Evolutionary conservation across 1,140 invertebrate genomes (phyloP).

Genomic region (Drosophila micromelanica): DNA sequence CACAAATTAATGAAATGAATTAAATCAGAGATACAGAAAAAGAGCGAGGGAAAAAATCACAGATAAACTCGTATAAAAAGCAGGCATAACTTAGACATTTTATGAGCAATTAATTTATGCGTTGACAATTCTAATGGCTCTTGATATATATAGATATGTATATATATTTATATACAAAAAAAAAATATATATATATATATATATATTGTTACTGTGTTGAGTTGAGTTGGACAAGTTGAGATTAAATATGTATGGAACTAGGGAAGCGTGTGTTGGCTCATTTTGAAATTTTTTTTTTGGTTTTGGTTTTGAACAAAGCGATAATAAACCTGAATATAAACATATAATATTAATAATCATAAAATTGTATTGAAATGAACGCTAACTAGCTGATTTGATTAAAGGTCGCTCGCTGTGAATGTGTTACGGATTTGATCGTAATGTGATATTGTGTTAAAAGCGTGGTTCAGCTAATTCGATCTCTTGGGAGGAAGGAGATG

Average conservation of each 20-base stretch:
- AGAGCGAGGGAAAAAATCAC: slow-evolving; percentile 17
- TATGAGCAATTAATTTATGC: slow-evolving; percentile 84
- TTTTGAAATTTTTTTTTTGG: slow-evolving; percentile 6
- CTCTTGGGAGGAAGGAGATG: not conserved
- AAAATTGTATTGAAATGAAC: slow-evolving; percentile 78
- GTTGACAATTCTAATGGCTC: slow-evolving; percentile 84
- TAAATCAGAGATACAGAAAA: slow-evolving; percentile 10
- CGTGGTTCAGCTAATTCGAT: slow-evolving; percentile 30
- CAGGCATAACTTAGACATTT: slow-evolving; percentile 75
- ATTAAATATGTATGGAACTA: slow-evolving; percentile 39
- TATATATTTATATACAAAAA: no score
- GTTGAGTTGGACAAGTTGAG: slow-evolving; percentile 10
- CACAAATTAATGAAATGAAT: slow-evolving; percentile 52
- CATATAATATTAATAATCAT: slow-evolving; percentile 82
- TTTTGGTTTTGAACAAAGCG: slow-evolving; percentile 64
- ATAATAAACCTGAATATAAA: slow-evolving; percentile 75
- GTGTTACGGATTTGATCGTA: slow-evolving; percentile 51
- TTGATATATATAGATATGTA: slow-evolving; percentile 64
- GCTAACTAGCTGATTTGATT: slow-evolving; percentile 80
- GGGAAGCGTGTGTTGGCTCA: slow-evolving; percentile 50
- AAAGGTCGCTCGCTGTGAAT: slow-evolving; percentile 53
- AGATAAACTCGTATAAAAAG: slow-evolving; percentile 45
- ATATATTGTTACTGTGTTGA: slow-evolving; percentile 24
- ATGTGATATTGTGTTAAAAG: slow-evolving; percentile 80
- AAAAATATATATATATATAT: slow-evolving; percentile 49